phyloP scores from a whole-genome alignment of 2,113 vertebrate genomes.

The Acrocephalus arundinaceus region DNA sequence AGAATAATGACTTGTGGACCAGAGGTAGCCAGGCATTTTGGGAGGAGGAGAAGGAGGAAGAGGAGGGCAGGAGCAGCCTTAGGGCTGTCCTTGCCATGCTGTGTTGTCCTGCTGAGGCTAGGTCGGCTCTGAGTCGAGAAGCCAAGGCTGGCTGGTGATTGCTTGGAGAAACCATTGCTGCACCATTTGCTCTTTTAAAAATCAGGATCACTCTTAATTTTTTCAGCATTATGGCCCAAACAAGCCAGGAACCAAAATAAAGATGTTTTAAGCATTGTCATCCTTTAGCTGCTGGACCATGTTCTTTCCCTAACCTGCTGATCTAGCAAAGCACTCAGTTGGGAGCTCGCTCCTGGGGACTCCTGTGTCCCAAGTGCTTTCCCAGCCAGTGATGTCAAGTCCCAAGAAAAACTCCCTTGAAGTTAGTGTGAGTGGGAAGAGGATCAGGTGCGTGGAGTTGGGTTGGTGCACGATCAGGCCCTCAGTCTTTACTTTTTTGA shows the following conservation, averaged over 20 bases:
- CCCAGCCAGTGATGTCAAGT: not conserved
- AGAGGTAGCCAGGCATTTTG: not conserved
- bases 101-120: not conserved
- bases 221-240: not conserved
- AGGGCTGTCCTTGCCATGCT: not conserved
- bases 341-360: not conserved
- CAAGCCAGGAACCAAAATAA: slow-evolving; percentile 24
- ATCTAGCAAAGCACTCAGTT: not conserved
- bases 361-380: not conserved
- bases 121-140: rapidly evolving
- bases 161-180: not conserved
- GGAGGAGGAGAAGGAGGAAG: not conserved
- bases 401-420: not conserved
- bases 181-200: not conserved
- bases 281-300: not conserved
- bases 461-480: slow-evolving; percentile 20
- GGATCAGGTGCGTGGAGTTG: not conserved
- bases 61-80: not conserved
- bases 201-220: not conserved
- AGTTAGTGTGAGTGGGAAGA: not conserved
- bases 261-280: not conserved
- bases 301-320: not conserved
- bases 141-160: not conserved
- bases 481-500: not conserved
- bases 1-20: not conserved